phyloP scores from a whole-genome alignment of 2,797 vertebrate genomes.

The Pseudochirops corinnae region DNA sequence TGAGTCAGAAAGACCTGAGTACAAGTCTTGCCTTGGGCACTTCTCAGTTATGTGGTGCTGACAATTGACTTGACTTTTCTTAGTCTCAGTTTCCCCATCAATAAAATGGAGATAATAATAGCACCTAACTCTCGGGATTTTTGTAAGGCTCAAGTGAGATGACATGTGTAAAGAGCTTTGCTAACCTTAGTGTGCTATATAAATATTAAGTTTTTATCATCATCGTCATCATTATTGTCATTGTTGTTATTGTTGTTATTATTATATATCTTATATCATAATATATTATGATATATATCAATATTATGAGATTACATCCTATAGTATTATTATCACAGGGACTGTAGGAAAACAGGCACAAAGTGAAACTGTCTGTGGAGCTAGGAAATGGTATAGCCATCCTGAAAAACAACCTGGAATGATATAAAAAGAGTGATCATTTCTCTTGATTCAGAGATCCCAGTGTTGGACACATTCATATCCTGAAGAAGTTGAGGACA shows the following conservation, averaged over 20 bases:
- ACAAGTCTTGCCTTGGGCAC: neutral
- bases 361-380: neutral
- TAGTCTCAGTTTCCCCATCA: neutral
- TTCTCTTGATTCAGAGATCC: neutral
- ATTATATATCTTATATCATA: no score
- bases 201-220: neutral
- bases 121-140: neutral
- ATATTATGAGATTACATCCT: no score
- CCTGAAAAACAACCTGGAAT: neutral
- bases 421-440: neutral
- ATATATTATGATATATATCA: no score
- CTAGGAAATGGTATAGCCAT: neutral
- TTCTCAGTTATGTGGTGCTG: neutral
- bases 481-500: neutral
- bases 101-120: neutral
- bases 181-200: neutral
- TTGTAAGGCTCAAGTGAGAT: neutral
- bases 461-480: neutral
- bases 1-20: neutral
- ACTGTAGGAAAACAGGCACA: neutral
- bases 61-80: neutral
- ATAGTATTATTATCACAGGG: neutral
- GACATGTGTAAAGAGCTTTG: neutral
- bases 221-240: neutral
- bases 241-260: no score